A percentile compares a stretch with the other conserved stretches of the same genome.
Conservation (phyloP, 2,888 invertebrate species). For the Aplocera efformata region DNA sequence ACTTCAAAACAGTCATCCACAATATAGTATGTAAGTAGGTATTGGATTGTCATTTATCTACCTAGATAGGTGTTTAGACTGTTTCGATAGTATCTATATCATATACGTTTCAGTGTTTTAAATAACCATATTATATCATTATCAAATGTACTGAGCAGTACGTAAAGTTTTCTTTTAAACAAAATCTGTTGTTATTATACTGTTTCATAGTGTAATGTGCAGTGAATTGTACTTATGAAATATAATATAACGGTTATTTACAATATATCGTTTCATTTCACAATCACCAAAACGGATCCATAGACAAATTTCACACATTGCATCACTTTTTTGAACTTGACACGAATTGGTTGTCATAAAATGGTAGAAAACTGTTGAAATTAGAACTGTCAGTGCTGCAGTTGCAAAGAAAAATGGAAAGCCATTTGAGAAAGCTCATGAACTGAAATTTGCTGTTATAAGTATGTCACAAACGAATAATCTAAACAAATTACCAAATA, state of each 20-base stretch:
- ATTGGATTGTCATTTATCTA: slow-evolving; percentile 9
- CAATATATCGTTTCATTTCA: slow-evolving; percentile 42
- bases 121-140: slow-evolving; percentile 10
- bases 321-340: background rate
- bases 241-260: slow-evolving; percentile 71
- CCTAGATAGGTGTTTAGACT: slow-evolving; percentile 11
- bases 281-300: background rate
- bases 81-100: slow-evolving; percentile 30
- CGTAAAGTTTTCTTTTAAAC: slow-evolving; percentile 14
- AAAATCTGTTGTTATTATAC: slow-evolving; percentile 56
- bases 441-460: slow-evolving; percentile 75
- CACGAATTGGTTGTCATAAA: background rate
- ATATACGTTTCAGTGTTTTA: slow-evolving; percentile 32
- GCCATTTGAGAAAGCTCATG: slow-evolving; percentile 69
- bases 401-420: slow-evolving; percentile 64
- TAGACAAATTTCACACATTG: slow-evolving; percentile 1
- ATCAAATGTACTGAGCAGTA: slow-evolving; percentile 12
- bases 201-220: slow-evolving; percentile 51
- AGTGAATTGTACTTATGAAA: slow-evolving; percentile 66
- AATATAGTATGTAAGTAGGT: slow-evolving; percentile 7
- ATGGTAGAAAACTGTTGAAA: slow-evolving; percentile 44
- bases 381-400: slow-evolving; percentile 58
- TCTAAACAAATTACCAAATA: slow-evolving; percentile 64
- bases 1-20: too few species aligned
- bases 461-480: slow-evolving; percentile 76